Base-by-base conservation (phyloP, 2,888 invertebrate genomes). In the Lasioglossum vierecki region DNA sequence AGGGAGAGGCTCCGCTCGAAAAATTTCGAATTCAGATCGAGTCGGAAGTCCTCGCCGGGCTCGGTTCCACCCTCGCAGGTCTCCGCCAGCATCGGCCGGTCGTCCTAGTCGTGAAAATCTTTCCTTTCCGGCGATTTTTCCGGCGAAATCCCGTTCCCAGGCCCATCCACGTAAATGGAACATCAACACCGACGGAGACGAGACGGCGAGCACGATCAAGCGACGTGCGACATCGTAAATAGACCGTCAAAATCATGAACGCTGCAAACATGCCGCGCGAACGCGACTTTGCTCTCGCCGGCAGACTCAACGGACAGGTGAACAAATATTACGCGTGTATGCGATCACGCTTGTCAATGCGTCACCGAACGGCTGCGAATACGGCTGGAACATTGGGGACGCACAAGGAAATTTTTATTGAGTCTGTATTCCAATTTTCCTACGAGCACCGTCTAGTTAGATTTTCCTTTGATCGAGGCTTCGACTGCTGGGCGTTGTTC, bases 11-110 rank as follows among this genome's bases (percentile, higher is more conserved):
- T 30, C 41, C 60, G 68, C 82, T 63, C 68, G 66, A 76, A 80
- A 78, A 84, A 89, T 89, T 86, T 89, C 82, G 83, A 77, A 89
- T 90, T 87, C 89, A 80, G 80, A 81, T 76, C 76, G 84, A 13
- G 53, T 75, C 79, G 78, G 35, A 73, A 15, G 71, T 30, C 26
- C 15, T 26, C 46, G 46, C n/a, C 4, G n/a, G 9, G 30, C 49
- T 39, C 68, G n/a, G 22, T n/a, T 22, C 5, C 26, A n/a, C 0
- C 22, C 30, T 9, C 26, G 0, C 11, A n/a, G 41, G 39, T 53
- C 53, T 22, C 30, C 41, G 57, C 70, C 13, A n/a, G n/a, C 57
- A 13, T n/a, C n/a, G 35, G 35, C n/a, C 75, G 18, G n/a, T 41
- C 46, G 41, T n/a, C 70, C n/a, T n/a, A 22, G n/a, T 8, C 18